These are phyloP conservation scores for Leptoclinus maculatus DNA, from an alignment of 2,797 vertebrate species.

Conservation along the genomic window DNA sequence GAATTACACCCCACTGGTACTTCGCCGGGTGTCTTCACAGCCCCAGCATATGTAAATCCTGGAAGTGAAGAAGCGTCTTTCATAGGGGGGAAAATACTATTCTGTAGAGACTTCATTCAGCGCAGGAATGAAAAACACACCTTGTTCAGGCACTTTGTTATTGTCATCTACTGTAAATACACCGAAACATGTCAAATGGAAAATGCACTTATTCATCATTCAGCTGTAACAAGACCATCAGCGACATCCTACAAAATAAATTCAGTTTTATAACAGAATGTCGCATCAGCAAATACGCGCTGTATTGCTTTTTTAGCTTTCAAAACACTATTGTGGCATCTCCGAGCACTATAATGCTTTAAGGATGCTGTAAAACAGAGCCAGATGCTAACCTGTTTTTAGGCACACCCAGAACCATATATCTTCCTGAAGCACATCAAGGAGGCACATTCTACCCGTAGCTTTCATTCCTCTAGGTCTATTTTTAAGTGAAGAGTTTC, in stretches of 20 bases:
- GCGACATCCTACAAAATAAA: slow-evolving; percentile 33
- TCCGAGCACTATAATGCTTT: slow-evolving; percentile 32
- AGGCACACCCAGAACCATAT: slow-evolving; percentile 58
- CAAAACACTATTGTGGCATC: slow-evolving; percentile 38
- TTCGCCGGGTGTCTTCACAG: slow-evolving; percentile 53
- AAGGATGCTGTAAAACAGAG: slow-evolving; percentile 52
- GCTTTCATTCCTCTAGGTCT: slow-evolving; percentile 75
- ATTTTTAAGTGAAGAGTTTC: slow-evolving; percentile 85
- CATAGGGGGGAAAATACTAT: slow-evolving; percentile 63
- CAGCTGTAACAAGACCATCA: slow-evolving; percentile 50
- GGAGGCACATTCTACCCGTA: slow-evolving; percentile 67
- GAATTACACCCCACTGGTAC: slow-evolving; percentile 54
- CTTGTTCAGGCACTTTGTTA: slow-evolving; percentile 47
- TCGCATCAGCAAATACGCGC: slow-evolving; percentile 29
- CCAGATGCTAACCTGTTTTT: slow-evolving; percentile 62
- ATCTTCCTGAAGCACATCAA: slow-evolving; percentile 76
- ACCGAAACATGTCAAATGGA: slow-evolving; percentile 39
- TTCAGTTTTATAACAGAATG: slow-evolving; percentile 20
- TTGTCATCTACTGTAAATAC: slow-evolving; percentile 63
- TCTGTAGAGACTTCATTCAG: slow-evolving; percentile 53
- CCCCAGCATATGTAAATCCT: slow-evolving; percentile 65
- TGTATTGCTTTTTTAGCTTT: slow-evolving; percentile 34
- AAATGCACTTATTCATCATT: slow-evolving; percentile 49
- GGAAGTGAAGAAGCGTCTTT: slow-evolving; percentile 61
- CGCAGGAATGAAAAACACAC: slow-evolving; percentile 49